Base-by-base conservation (phyloP, 2,888 invertebrate genomes). In the Callyntrura guangdongensis region DNA sequence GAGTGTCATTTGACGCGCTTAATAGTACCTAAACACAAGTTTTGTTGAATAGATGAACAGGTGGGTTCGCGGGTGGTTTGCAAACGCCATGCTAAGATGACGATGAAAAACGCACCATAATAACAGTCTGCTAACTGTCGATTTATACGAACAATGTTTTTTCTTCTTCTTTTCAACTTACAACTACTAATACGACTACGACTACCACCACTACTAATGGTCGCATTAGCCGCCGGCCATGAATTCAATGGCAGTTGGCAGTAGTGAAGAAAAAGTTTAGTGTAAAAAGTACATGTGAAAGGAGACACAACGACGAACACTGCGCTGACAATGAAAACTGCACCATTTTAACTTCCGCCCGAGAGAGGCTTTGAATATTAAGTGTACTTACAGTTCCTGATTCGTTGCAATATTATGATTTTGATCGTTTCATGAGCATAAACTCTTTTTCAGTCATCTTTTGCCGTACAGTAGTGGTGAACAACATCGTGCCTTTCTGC, bases 321-420 rank as follows among this genome's bases (percentile, higher is more conserved):
- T 47, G 47, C 36, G 36, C 61, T 77, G 79, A 72, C 85, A 86
- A 27, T 86, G 86, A 86, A 77, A 77, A 79, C 64, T 86, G 85
- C 67, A 82, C 82, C 25, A 77, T 64, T 77, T 86, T 11, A 49
- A 86, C 86, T 86, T 86, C 86, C 86, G 86, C 47, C 49, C 86
- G 61, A 79, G 53, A 79, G 53, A 79, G 6, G 17, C 56, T 53
- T 22, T 85, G 85, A 85, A 85, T 83, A 83, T 72, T 72, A 72
- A 25, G 22, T 72, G 72, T 49, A 69, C 27, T 85, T 36, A 72
- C 17, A 45, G 27, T 53, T 56, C 49, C 84, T 59, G 53, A 59
- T 36, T 67, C 56, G 11, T 84, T 47, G 14, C 69, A 25, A 47
- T 25, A 69, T 69, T 67, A 59, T 49, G 47, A 77, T 14, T 25